These are phyloP conservation scores for Anguilla japonica DNA, from an alignment of 2,113 vertebrate species.

Conservation along the genomic window DNA sequence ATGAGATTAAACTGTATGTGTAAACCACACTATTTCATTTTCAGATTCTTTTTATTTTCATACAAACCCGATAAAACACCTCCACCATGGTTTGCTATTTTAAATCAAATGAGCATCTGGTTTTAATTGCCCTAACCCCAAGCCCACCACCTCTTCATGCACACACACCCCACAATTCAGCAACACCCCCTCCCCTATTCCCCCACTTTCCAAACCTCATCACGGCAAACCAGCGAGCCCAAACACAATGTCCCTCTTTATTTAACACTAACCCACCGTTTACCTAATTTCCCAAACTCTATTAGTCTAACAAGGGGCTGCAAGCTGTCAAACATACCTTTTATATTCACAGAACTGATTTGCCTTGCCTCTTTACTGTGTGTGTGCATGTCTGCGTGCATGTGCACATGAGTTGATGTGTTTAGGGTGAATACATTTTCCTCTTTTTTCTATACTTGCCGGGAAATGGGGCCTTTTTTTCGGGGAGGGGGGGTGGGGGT, in stretches of 20 bases:
- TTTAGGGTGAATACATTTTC: background rate
- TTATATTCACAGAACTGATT: slow-evolving; percentile 26
- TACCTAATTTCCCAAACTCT: slow-evolving; percentile 36
- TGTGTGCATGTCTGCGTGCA: background rate
- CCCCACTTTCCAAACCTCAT: slow-evolving; percentile 49
- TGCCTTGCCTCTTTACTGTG: slow-evolving; percentile 5
- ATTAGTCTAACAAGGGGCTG: slow-evolving; percentile 27
- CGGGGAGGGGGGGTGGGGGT: slow-evolving; percentile 26
- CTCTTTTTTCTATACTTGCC: background rate
- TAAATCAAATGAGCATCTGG: slow-evolving; percentile 65
- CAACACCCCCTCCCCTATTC: slow-evolving; percentile 13
- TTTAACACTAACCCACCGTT: slow-evolving; percentile 41
- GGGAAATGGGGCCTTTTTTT: background rate
- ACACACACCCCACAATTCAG: slow-evolving; percentile 25
- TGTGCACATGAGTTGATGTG: slow-evolving; percentile 11
- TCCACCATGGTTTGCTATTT: slow-evolving; percentile 49
- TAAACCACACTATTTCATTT: slow-evolving; percentile 51
- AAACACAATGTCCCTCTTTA: slow-evolving; percentile 48
- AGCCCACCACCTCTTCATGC: slow-evolving; percentile 48
- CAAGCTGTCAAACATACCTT: slow-evolving; percentile 18
- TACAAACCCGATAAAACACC: slow-evolving; percentile 18
- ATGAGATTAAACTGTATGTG: slow-evolving; percentile 59
- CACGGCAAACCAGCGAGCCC: slow-evolving; percentile 47
- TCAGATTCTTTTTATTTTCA: slow-evolving; percentile 12
- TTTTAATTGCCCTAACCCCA: slow-evolving; percentile 60